phyloP scores from a whole-genome alignment of 2,888 invertebrate species.

The Leptogaster cylindrica region DNA sequence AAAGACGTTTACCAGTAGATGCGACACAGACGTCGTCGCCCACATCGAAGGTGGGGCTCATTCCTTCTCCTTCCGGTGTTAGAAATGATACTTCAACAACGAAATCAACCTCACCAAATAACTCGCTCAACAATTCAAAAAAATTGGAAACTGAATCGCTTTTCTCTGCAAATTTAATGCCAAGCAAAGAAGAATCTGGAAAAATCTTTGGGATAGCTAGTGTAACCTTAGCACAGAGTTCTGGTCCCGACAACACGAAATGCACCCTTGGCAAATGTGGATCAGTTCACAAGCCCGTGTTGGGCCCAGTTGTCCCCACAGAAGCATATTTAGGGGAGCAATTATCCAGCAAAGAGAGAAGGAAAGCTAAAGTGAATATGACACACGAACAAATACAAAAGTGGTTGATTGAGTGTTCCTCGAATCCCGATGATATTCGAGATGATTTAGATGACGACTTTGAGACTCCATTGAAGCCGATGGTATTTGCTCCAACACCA shows the following conservation, averaged over 20 bases:
- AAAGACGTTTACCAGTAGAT: constrained; percentile 47
- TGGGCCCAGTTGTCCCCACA: constrained; percentile 61
- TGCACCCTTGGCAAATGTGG: constrained; percentile 62
- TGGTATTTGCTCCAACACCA: constrained; percentile 56
- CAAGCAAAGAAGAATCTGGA: constrained; percentile 62
- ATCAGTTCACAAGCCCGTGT: constrained; percentile 61
- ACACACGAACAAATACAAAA: constrained; percentile 74
- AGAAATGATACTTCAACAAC: constrained; percentile 50
- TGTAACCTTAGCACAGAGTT: constrained; percentile 61
- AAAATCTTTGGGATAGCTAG: constrained; percentile 63
- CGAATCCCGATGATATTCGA: constrained; percentile 63
- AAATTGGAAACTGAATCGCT: constrained; percentile 54
- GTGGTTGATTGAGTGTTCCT: constrained; percentile 68
- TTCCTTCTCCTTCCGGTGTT: constrained; percentile 54
- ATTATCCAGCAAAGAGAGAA: constrained; percentile 60
- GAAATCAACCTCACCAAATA: constrained; percentile 37
- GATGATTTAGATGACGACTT: constrained; percentile 61
- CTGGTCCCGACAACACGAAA: constrained; percentile 62
- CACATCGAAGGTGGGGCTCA: constrained; percentile 10
- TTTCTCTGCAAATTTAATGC: constrained; percentile 60
- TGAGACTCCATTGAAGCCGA: constrained; percentile 58
- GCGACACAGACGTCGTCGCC: constrained; percentile 37
- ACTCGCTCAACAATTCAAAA: constrained; percentile 46
- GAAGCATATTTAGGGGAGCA: constrained; percentile 61
- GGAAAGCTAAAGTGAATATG: constrained; percentile 71